phyloP scores from a whole-genome alignment of 2,888 invertebrate species.

The Plagiodera versicolora region DNA sequence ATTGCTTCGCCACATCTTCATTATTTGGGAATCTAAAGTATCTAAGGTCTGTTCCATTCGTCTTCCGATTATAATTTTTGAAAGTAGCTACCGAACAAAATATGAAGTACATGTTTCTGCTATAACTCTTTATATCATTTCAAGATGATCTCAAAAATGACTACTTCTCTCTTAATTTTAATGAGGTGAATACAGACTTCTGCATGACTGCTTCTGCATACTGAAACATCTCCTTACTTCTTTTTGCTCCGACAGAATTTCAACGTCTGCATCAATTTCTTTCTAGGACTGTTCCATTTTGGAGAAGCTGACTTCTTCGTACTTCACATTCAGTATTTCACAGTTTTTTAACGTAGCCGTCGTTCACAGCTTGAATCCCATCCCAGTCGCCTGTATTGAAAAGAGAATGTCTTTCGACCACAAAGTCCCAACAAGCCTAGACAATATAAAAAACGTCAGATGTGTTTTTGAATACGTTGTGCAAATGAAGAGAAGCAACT shows the following conservation, averaged over 20 bases:
- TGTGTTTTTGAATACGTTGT: no score
- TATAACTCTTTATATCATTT: no score
- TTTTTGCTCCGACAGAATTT: constrained; percentile 10
- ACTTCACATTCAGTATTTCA: constrained; percentile 14
- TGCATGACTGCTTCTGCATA: neutral
- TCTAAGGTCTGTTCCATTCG: no score
- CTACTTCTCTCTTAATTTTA: no score
- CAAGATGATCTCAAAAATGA: no score
- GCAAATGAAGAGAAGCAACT: no score
- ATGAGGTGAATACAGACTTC: no score
- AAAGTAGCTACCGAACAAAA: no score
- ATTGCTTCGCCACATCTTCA: no score
- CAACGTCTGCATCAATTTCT: constrained; percentile 8
- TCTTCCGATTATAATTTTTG: no score
- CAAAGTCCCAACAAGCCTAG: constrained; percentile 7
- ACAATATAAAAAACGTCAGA: neutral
- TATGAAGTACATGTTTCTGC: no score
- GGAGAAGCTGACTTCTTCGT: neutral
- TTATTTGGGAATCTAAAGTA: no score
- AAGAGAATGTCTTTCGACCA: neutral
- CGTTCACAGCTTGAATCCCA: neutral
- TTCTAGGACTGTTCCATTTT: constrained; percentile 10
- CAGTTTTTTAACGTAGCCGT: neutral
- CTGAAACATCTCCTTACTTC: constrained; percentile 11
- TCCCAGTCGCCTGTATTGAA: neutral